Percentiles rank a stretch among this genome's conserved stretches.
phyloP scores from a whole-genome alignment of 2,888 invertebrate genomes.

The Flexamia atlantica region DNA sequence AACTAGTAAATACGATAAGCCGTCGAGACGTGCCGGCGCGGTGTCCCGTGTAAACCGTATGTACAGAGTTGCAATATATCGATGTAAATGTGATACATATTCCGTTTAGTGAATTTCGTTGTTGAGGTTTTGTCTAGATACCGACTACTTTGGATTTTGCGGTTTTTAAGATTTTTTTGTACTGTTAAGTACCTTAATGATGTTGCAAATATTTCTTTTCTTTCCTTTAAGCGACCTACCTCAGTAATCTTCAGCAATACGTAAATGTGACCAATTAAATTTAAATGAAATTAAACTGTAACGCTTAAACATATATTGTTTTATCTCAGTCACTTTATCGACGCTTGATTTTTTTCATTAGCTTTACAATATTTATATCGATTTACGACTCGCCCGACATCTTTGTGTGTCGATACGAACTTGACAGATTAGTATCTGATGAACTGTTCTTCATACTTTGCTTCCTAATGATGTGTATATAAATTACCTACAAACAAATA shows the following conservation, averaged over 20 bases:
- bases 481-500: too few species aligned
- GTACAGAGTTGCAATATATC: slow-evolving; percentile 61
- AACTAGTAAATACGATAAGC: slow-evolving; percentile 52
- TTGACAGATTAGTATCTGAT: too few species aligned
- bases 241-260: slow-evolving; percentile 21
- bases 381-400: not conserved
- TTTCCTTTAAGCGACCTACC: not conserved
- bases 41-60: slow-evolving; percentile 45
- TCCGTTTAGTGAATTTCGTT: slow-evolving; percentile 57
- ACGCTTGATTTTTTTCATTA: not conserved
- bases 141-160: slow-evolving; percentile 21
- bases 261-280: slow-evolving; percentile 15
- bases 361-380: not conserved
- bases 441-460: too few species aligned
- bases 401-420: not conserved
- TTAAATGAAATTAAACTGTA: not conserved
- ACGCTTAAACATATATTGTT: not conserved
- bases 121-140: slow-evolving; percentile 53
- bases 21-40: slow-evolving; percentile 17
- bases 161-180: slow-evolving; percentile 29
- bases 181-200: not conserved
- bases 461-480: too few species aligned
- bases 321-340: not conserved
- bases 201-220: not conserved
- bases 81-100: slow-evolving; percentile 63